These are phyloP conservation scores for Tetramorium simillimum DNA, from an alignment of 1,140 invertebrate species.

Conservation along the genomic window DNA sequence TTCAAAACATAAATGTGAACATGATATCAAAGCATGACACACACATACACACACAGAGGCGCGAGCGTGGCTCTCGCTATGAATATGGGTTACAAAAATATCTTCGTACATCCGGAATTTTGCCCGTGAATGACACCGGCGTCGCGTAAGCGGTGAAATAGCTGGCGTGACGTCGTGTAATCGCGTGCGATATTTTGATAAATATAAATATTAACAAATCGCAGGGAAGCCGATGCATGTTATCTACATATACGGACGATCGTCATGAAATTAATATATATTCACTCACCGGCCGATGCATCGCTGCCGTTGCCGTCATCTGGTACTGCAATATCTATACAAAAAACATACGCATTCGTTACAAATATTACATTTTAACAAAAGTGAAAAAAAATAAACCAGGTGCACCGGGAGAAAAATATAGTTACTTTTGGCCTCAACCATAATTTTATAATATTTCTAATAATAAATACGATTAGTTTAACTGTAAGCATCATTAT, in stretches of 20 bases:
- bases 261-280: not conserved
- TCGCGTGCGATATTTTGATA: not conserved
- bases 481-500: too few relatives aligned
- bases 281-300: not conserved
- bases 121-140: not conserved
- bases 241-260: not conserved
- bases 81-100: constrained; percentile 55
- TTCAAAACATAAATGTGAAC: constrained; percentile 33
- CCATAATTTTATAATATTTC: too few relatives aligned
- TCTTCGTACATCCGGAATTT: not conserved
- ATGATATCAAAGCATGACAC: not conserved
- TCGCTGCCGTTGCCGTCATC: not conserved
- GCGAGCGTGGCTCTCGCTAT: not conserved
- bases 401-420: too few relatives aligned
- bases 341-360: not conserved
- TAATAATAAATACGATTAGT: too few relatives aligned
- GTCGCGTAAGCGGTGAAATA: not conserved
- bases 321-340: not conserved
- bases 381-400: not conserved
- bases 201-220: not conserved
- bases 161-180: not conserved
- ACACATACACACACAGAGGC: not conserved
- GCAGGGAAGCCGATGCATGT: not conserved
- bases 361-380: not conserved
- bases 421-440: too few relatives aligned